A percentile compares a stretch with the other conserved stretches of the same genome.
Evolutionary conservation across 2,888 invertebrate species (phyloP).

Genomic region (Venustoraphidia nigricollis): DNA sequence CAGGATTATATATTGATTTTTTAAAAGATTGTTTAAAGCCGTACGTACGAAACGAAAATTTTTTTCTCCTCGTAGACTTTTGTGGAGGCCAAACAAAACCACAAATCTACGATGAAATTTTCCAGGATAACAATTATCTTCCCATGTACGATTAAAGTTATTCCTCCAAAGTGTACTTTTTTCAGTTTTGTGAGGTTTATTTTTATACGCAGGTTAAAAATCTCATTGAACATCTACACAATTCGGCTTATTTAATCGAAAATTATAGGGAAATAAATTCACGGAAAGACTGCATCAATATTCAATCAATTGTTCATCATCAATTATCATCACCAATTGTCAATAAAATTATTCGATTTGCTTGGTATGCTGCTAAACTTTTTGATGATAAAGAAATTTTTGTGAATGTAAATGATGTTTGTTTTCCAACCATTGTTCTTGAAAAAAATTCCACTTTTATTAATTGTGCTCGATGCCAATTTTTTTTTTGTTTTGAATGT

Average conservation of each 20-base stretch:
- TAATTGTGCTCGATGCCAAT: conserved; percentile 8
- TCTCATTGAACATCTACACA: conserved; percentile 10
- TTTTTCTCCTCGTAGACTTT: conserved; percentile 11
- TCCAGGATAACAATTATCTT: conserved; percentile 7
- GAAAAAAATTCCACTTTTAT: conserved; percentile 7
- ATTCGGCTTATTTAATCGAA: conserved; percentile 8
- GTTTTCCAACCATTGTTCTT: conserved; percentile 9
- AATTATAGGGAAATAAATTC: conserved; percentile 9
- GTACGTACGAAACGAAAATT: conserved; percentile 10
- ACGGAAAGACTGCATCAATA: conserved; percentile 13
- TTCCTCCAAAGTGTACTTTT: conserved; percentile 12
- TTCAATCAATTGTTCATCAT: conserved; percentile 13
- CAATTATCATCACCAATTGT: conserved; percentile 11
- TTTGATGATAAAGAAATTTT: conserved; percentile 5
- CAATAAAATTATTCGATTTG: conserved; percentile 10
- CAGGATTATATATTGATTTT: conserved; percentile 7
- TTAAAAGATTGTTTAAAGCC: conserved; percentile 9
- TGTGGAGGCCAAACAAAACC: conserved; percentile 13
- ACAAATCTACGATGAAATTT: conserved; percentile 10
- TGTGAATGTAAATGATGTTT: conserved; percentile 11
- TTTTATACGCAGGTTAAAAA: conserved; percentile 12
- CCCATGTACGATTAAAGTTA: conserved; percentile 11
- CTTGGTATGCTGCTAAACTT: conserved; percentile 12
- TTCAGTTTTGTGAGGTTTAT: conserved; percentile 12
- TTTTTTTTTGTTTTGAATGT: no score